phyloP scores from a whole-genome alignment of 2,888 invertebrate species.

The Teleiodes luculella region DNA sequence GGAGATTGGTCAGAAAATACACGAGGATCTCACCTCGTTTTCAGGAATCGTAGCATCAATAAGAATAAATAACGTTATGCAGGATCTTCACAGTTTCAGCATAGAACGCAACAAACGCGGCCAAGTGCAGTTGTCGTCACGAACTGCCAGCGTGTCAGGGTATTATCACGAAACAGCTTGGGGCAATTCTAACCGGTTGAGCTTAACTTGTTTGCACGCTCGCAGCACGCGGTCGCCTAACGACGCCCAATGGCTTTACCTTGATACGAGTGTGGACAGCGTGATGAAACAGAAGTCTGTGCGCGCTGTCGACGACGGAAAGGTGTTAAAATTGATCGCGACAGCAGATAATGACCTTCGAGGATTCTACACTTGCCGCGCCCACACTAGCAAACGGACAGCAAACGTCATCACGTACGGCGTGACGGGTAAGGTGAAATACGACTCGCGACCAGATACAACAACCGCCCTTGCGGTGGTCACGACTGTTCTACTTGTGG shows the following conservation, averaged over 20 bases:
- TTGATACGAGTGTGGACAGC: slow-evolving; percentile 47
- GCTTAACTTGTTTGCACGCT: slow-evolving; percentile 62
- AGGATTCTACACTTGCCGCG: slow-evolving; percentile 67
- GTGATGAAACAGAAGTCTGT: slow-evolving; percentile 37
- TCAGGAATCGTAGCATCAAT: slow-evolving; percentile 53
- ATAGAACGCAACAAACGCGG: slow-evolving; percentile 50
- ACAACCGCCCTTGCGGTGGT: slow-evolving; percentile 53
- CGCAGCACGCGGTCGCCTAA: slow-evolving; percentile 36
- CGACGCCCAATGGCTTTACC: slow-evolving; percentile 54
- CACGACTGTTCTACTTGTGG: slow-evolving; percentile 51
- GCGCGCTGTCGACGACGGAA: slow-evolving; percentile 53
- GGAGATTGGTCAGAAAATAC: slow-evolving; percentile 31
- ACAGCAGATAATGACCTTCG: slow-evolving; percentile 50
- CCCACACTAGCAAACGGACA: slow-evolving; percentile 46
- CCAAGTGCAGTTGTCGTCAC: slow-evolving; percentile 56
- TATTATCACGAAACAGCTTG: slow-evolving; percentile 62
- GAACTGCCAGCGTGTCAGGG: slow-evolving; percentile 64
- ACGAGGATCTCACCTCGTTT: slow-evolving; percentile 47
- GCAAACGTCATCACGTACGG: slow-evolving; percentile 65
- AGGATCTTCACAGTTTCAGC: slow-evolving; percentile 51
- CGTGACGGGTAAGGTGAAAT: slow-evolving; percentile 53
- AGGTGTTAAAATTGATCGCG: slow-evolving; percentile 52
- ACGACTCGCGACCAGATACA: slow-evolving; percentile 48
- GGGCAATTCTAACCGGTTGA: slow-evolving; percentile 58
- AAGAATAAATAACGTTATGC: slow-evolving; percentile 43